Conservation (phyloP, 1,140 invertebrate species). For the Yoshiicerus persimilis region DNA sequence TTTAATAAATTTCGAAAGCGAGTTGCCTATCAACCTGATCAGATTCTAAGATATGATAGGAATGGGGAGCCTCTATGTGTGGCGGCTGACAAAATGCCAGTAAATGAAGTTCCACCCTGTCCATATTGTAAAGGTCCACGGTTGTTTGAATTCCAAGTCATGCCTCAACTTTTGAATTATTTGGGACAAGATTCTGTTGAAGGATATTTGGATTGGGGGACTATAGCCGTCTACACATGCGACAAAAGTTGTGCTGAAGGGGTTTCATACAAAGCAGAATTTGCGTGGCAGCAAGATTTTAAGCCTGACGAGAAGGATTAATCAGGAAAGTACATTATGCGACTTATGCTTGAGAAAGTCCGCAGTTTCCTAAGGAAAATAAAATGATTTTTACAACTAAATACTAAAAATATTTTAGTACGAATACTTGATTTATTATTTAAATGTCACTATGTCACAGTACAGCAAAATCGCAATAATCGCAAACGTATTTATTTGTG, state of each 20-base stretch:
- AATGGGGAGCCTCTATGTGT: slow-evolving; percentile 79
- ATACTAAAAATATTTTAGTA: too few relatives aligned
- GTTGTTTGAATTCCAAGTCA: slow-evolving; percentile 90
- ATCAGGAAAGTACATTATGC: neutral
- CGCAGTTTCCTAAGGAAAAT: too few relatives aligned
- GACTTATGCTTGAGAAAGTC: too few relatives aligned
- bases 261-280: slow-evolving; percentile 71
- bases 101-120: slow-evolving; percentile 70
- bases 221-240: slow-evolving; percentile 83
- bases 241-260: slow-evolving; percentile 68
- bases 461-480: too few relatives aligned
- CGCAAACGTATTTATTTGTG: too few relatives aligned
- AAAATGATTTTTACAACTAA: too few relatives aligned
- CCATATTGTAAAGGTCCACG: slow-evolving; percentile 70
- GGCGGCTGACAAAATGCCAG: slow-evolving; percentile 58
- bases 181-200: slow-evolving; percentile 68
- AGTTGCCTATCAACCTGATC: slow-evolving; percentile 64
- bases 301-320: slow-evolving; percentile 28
- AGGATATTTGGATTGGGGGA: slow-evolving; percentile 86
- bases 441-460: too few relatives aligned
- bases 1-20: slow-evolving; percentile 70
- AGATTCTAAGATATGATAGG: slow-evolving; percentile 81
- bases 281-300: slow-evolving; percentile 87
- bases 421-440: too few relatives aligned
- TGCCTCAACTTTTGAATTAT: slow-evolving; percentile 84